Conservation (phyloP, 2,888 invertebrate species). For the Sinotaia quadrata region DNA sequence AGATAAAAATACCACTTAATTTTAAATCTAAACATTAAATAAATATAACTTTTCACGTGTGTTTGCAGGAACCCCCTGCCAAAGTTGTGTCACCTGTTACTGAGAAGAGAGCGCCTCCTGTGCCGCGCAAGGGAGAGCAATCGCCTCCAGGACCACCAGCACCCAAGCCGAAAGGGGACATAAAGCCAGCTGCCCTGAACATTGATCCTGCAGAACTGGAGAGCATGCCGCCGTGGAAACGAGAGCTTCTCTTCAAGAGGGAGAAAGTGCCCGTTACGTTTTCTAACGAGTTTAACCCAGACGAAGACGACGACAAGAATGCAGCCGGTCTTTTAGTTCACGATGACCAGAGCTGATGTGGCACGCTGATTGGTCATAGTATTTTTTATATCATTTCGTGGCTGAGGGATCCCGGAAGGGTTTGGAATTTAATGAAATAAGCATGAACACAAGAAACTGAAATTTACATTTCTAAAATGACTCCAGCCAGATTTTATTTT, state of each 20-base stretch:
- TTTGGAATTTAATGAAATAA: no score
- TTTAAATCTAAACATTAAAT: no score
- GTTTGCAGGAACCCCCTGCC: background rate
- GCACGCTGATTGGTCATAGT: background rate
- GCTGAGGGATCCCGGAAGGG: no score
- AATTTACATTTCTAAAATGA: background rate
- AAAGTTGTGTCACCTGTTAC: background rate
- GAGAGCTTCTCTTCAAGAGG: conserved; percentile 53
- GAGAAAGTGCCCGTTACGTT: conserved; percentile 45
- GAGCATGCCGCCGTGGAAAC: conserved; percentile 57
- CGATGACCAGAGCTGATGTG: conserved; percentile 18
- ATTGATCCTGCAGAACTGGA: conserved; percentile 52
- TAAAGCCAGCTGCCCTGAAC: conserved; percentile 43
- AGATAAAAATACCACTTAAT: no score
- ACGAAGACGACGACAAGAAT: conserved; percentile 34
- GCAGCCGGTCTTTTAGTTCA: background rate
- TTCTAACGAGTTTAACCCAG: conserved; percentile 45
- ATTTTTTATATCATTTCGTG: no score
- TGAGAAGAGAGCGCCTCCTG: conserved; percentile 13
- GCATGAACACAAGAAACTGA: background rate
- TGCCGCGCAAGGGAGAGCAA: background rate
- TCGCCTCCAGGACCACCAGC: background rate
- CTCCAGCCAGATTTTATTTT: no score
- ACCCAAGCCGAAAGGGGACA: conserved; percentile 35
- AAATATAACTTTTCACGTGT: no score